These are phyloP conservation scores for Nannoperca australis DNA, from an alignment of 2,797 vertebrate genomes.

Conservation along the genomic window DNA sequence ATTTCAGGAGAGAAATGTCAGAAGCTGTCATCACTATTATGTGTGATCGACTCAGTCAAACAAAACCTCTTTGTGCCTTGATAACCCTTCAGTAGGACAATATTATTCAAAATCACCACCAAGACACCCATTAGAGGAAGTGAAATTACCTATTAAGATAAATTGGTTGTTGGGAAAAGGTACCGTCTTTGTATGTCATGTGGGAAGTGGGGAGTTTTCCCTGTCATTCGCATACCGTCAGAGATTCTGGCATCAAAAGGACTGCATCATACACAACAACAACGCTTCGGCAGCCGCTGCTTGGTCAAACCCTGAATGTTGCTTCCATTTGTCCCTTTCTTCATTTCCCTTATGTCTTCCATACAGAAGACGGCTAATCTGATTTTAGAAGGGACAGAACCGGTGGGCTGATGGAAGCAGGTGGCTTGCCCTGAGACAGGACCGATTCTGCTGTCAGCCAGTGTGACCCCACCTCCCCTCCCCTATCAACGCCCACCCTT, in stretches of 20 bases:
- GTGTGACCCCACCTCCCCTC: conserved; percentile 40
- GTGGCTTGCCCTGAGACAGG: conserved; percentile 67
- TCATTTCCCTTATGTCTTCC: neutral
- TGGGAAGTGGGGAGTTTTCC: neutral
- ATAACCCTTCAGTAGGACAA: conserved; percentile 9
- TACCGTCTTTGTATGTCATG: neutral
- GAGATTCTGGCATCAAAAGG: neutral
- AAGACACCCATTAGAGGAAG: conserved; percentile 16
- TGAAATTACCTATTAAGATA: conserved; percentile 25
- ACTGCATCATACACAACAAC: neutral
- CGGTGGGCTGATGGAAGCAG: conserved; percentile 65
- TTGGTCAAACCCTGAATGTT: neutral
- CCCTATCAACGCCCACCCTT: conserved; percentile 45
- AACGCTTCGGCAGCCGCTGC: neutral
- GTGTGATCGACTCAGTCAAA: conserved; percentile 5
- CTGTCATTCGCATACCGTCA: conserved; percentile 2
- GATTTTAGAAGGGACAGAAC: conserved; percentile 20
- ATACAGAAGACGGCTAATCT: conserved; percentile 10
- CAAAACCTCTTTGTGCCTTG: neutral
- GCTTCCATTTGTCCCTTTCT: neutral
- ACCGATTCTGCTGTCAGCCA: conserved; percentile 52
- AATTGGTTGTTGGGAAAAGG: conserved; percentile 5
- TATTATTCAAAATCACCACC: conserved; percentile 9
- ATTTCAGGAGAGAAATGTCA: too few species aligned
- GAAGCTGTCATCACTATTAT: neutral